These are phyloP conservation scores for Hyperopisus bebe DNA, from an alignment of 2,113 vertebrate species.

Conservation along the genomic window DNA sequence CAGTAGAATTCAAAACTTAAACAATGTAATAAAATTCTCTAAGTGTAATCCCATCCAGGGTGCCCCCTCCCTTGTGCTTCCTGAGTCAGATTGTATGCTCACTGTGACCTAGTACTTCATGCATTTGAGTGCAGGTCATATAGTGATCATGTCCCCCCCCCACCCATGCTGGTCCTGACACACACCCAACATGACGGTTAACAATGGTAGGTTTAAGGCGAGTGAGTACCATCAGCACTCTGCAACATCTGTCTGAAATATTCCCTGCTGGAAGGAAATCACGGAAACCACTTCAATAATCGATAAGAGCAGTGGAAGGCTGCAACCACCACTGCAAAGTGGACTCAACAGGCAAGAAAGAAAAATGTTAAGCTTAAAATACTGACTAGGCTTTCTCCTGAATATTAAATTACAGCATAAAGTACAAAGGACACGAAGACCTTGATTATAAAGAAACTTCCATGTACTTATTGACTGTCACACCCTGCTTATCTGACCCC, in stretches of 20 bases:
- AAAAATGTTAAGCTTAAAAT: neutral
- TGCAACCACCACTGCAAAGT: neutral
- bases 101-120: no score
- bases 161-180: no score
- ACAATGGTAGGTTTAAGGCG: neutral
- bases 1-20: no score
- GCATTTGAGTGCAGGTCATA: neutral
- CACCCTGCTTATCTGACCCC: no score
- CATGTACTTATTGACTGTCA: neutral
- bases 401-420: neutral
- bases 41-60: neutral
- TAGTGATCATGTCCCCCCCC: neutral
- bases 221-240: neutral
- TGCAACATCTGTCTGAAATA: neutral
- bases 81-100: neutral
- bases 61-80: neutral
- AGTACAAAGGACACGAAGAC: neutral
- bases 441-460: neutral
- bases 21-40: neutral
- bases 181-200: no score
- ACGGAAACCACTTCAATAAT: neutral
- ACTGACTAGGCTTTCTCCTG: neutral
- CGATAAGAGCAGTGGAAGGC: neutral
- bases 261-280: neutral
- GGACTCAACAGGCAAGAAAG: neutral